A percentile compares a stretch with the other conserved stretches of the same genome.
phyloP scores from a whole-genome alignment of 2,797 vertebrate genomes.

The Dicrostonyx torquatus region DNA sequence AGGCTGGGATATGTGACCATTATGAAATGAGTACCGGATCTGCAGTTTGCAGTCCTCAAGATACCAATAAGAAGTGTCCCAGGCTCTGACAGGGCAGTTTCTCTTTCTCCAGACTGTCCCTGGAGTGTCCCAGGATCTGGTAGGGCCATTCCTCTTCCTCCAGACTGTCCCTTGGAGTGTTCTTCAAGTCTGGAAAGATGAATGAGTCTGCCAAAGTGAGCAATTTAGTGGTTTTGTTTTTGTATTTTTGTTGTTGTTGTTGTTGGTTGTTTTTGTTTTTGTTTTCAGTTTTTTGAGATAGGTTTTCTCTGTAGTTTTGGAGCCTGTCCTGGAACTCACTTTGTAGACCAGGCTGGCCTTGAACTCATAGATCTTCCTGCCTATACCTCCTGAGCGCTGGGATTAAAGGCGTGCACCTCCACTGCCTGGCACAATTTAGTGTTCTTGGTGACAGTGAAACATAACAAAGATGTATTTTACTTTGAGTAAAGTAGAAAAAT shows the following conservation, averaged over 20 bases:
- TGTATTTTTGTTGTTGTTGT: no score
- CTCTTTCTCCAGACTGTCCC: not conserved
- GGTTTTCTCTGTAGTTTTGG: no score
- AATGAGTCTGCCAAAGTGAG: slow-evolving; percentile 33
- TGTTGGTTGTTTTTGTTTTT: no score
- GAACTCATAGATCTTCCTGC: no score
- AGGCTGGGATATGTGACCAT: not conserved
- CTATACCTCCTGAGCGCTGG: no score
- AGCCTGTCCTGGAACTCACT: no score
- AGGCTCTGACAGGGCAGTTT: not conserved
- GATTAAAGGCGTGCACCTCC: no score
- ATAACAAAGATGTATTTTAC: slow-evolving; percentile 31
- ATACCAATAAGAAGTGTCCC: not conserved
- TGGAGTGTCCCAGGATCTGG: not conserved
- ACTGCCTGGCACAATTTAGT: not conserved
- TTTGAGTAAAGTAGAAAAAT: slow-evolving; percentile 49
- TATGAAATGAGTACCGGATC: not conserved
- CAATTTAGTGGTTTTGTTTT: slow-evolving; percentile 17
- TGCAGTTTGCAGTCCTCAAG: not conserved
- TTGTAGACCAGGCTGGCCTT: no score
- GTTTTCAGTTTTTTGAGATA: no score
- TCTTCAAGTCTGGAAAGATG: slow-evolving; percentile 29
- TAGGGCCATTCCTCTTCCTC: no score
- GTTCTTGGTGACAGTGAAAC: slow-evolving; percentile 43
- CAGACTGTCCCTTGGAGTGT: not conserved